phyloP scores from a whole-genome alignment of 2,888 invertebrate genomes.

The Abrostola tripartita region DNA sequence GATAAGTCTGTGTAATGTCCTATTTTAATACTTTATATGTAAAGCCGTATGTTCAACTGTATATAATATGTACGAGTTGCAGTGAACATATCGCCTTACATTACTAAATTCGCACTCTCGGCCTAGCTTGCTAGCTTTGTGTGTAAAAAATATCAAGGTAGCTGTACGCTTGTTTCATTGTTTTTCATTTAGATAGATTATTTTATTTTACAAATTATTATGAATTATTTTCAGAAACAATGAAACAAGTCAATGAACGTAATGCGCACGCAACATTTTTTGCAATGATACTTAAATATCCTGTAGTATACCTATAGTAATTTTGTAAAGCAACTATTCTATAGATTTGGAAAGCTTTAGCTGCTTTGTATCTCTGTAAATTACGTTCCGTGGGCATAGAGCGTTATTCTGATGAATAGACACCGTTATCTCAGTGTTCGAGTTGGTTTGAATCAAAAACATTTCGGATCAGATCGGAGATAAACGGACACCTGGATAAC shows the following conservation, averaged over 20 bases:
- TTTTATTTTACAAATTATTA: not conserved
- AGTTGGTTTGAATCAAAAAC: too few relatives aligned
- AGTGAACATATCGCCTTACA: slow-evolving; percentile 29
- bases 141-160: slow-evolving; percentile 31
- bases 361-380: slow-evolving; percentile 5
- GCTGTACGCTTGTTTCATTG: slow-evolving; percentile 27
- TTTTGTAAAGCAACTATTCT: too few relatives aligned
- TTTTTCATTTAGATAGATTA: not conserved
- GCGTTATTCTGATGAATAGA: slow-evolving; percentile 14
- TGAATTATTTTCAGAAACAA: slow-evolving; percentile 6
- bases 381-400: slow-evolving; percentile 7
- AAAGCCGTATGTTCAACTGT: slow-evolving; percentile 16
- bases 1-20: slow-evolving; percentile 20
- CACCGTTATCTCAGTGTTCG: not conserved
- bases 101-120: slow-evolving; percentile 40
- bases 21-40: slow-evolving; percentile 27
- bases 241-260: slow-evolving; percentile 22
- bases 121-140: slow-evolving; percentile 53
- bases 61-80: slow-evolving; percentile 1
- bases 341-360: not conserved
- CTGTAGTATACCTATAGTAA: not conserved
- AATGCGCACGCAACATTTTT: slow-evolving; percentile 14
- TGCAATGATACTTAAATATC: slow-evolving; percentile 4
- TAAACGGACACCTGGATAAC: not conserved
- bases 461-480: too few relatives aligned